Evolutionary conservation across 2,797 vertebrate genomes (phyloP).

Genomic region (Micrastur ruficollis): DNA sequence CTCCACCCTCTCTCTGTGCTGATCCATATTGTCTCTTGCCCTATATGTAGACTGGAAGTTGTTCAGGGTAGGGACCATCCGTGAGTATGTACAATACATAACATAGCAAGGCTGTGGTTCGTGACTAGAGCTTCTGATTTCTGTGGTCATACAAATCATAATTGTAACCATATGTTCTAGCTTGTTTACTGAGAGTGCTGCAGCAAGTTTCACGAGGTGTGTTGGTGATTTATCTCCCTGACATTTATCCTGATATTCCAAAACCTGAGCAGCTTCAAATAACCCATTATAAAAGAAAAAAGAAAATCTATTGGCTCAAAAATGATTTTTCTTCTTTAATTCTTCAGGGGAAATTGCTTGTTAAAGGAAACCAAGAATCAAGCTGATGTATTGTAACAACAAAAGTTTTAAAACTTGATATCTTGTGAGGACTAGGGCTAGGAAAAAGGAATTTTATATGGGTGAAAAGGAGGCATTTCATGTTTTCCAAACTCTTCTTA

Average conservation of each 20-base stretch:
- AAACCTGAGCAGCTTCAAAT: conserved; percentile 36
- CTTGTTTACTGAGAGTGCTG: conserved; percentile 10
- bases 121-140: conserved; percentile 24
- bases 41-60: not conserved
- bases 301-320: not conserved
- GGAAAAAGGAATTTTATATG: not conserved
- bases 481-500: not conserved
- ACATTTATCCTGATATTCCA: conserved; percentile 43
- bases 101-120: not conserved
- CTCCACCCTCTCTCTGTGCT: not conserved
- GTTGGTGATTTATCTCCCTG: conserved; percentile 45
- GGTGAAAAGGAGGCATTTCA: not conserved
- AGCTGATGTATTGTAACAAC: not conserved
- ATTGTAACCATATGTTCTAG: conserved; percentile 25
- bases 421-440: not conserved
- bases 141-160: conserved; percentile 7
- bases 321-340: not conserved
- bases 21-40: not conserved
- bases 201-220: conserved; percentile 35
- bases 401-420: not conserved
- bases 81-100: not conserved
- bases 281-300: not conserved
- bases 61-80: not conserved
- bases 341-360: not conserved
- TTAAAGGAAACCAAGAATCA: not conserved